These are phyloP conservation scores for Hypothenemus hampei DNA, from an alignment of 1,140 invertebrate species.

Conservation along the genomic window DNA sequence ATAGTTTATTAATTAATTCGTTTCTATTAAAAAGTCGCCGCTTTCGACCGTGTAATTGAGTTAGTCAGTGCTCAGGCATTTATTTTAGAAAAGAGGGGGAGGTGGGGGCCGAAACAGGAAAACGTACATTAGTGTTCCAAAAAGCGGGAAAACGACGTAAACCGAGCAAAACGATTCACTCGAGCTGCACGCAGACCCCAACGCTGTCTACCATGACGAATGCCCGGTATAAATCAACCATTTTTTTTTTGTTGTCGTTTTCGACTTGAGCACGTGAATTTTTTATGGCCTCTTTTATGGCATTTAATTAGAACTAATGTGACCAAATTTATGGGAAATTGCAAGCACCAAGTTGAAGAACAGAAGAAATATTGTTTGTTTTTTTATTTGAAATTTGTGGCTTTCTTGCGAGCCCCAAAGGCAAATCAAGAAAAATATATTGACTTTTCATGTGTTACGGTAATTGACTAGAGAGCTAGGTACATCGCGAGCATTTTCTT, in stretches of 20 bases:
- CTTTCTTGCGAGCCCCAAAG: neutral
- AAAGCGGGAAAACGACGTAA: constrained; percentile 19
- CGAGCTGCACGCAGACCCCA: constrained; percentile 2
- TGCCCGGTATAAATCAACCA: constrained; percentile 13
- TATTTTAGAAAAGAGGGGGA: too few relatives aligned
- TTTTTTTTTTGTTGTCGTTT: neutral
- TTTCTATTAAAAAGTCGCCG: too few relatives aligned
- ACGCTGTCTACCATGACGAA: constrained; percentile 9
- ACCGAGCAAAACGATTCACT: constrained; percentile 13
- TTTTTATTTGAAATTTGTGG: too few relatives aligned
- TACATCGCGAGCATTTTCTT: constrained; percentile 1
- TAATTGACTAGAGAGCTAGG: constrained; percentile 5
- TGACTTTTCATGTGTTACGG: constrained; percentile 1
- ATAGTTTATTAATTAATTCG: too few relatives aligned
- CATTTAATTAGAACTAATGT: neutral
- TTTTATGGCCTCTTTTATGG: neutral
- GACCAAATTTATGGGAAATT: neutral
- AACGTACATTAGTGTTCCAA: constrained; percentile 15
- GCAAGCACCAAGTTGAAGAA: neutral
- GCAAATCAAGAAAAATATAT: neutral
- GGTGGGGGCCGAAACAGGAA: too few relatives aligned
- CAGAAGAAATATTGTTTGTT: neutral
- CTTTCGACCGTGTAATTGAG: too few relatives aligned
- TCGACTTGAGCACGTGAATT: neutral
- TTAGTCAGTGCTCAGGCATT: too few relatives aligned